A percentile compares a stretch with the other conserved stretches of the same genome.
These are phyloP conservation scores for Aphelocoma coerulescens DNA, from an alignment of 2,113 vertebrate species.

Conservation along the genomic window DNA sequence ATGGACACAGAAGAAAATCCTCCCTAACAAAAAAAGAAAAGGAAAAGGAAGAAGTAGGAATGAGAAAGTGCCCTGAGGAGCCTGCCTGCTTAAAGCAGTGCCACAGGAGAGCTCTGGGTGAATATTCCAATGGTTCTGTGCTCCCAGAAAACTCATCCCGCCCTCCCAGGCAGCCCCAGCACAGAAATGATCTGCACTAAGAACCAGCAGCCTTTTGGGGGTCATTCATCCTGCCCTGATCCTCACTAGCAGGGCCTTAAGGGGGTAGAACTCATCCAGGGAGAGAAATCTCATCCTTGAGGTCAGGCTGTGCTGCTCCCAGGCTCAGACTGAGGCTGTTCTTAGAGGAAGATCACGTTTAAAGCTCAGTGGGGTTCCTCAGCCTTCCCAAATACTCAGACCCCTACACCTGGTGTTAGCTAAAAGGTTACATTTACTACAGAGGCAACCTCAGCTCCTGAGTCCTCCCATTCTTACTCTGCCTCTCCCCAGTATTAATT, in stretches of 20 bases:
- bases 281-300: background rate
- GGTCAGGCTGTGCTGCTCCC: background rate
- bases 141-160: background rate
- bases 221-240: background rate
- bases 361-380: rapidly evolving
- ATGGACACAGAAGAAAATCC: background rate
- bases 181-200: background rate
- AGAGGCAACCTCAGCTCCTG: background rate
- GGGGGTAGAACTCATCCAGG: background rate
- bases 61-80: background rate
- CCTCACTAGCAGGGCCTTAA: background rate
- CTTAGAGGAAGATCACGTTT: rapidly evolving
- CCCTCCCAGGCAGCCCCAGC: background rate
- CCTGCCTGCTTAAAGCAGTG: too few relatives aligned
- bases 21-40: rapidly evolving
- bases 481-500: rapidly evolving
- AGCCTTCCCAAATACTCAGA: background rate
- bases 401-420: too few relatives aligned
- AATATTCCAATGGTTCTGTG: background rate
- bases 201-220: background rate
- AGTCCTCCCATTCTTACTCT: rapidly evolving
- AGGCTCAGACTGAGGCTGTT: background rate
- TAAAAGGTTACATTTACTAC: background rate
- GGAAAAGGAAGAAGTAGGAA: background rate
- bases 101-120: background rate